These are phyloP conservation scores for Dromius quadrimaculatus DNA, from an alignment of 2,888 invertebrate genomes.

Conservation along the genomic window DNA sequence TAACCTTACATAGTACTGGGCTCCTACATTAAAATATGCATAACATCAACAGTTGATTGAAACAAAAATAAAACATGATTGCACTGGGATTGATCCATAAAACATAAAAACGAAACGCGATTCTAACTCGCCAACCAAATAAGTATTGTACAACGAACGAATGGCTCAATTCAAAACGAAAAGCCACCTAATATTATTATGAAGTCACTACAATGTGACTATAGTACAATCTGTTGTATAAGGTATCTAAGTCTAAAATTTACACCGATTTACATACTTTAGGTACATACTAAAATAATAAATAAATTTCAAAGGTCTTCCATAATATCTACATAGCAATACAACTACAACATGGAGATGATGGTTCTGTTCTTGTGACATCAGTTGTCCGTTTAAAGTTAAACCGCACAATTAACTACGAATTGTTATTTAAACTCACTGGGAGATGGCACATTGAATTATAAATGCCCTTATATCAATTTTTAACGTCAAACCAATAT, in stretches of 20 bases:
- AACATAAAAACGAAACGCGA: slow-evolving; percentile 39
- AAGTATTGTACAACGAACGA: slow-evolving; percentile 38
- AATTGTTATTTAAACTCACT: slow-evolving; percentile 33
- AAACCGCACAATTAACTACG: slow-evolving; percentile 23
- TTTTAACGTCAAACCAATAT: slow-evolving; percentile 39
- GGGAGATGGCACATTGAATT: slow-evolving; percentile 63
- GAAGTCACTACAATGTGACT: slow-evolving; percentile 34
- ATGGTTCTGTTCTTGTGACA: slow-evolving; percentile 42
- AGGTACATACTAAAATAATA: slow-evolving; percentile 53
- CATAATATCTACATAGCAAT: slow-evolving; percentile 66
- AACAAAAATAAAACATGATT: slow-evolving; percentile 52
- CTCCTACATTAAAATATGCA: slow-evolving; percentile 67
- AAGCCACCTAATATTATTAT: slow-evolving; percentile 34
- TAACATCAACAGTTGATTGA: slow-evolving; percentile 65
- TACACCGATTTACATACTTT: slow-evolving; percentile 52
- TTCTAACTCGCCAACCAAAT: slow-evolving; percentile 34
- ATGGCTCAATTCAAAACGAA: slow-evolving; percentile 37
- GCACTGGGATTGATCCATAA: slow-evolving; percentile 44
- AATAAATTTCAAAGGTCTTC: slow-evolving; percentile 49
- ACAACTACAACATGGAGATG: slow-evolving; percentile 63
- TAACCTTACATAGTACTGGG: slow-evolving; percentile 66
- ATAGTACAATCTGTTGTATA: slow-evolving; percentile 47
- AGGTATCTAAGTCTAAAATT: slow-evolving; percentile 47
- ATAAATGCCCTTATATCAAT: slow-evolving; percentile 56
- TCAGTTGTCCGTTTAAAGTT: slow-evolving; percentile 37